phyloP scores from a whole-genome alignment of 2,888 invertebrate genomes.

The Drosophila siamana region DNA sequence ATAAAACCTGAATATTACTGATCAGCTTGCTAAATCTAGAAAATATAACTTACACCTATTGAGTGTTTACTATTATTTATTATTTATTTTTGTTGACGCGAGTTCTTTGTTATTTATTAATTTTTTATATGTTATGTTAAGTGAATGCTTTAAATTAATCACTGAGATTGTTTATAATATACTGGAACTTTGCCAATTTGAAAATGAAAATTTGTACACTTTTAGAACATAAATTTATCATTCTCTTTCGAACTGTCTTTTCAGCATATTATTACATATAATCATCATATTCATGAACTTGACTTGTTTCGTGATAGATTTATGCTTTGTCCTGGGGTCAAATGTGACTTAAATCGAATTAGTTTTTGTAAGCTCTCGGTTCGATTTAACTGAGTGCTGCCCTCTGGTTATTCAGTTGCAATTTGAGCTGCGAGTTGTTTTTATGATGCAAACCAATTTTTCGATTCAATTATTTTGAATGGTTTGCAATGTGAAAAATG shows the following conservation, averaged over 20 bases:
- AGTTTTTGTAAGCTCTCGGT: slow-evolving; percentile 25
- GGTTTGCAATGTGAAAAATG: slow-evolving; percentile 39
- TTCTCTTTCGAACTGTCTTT: neutral
- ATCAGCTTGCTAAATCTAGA: neutral
- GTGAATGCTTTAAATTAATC: no score
- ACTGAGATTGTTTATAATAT: no score
- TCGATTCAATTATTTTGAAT: slow-evolving; percentile 81
- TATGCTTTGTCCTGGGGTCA: neutral
- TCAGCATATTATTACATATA: neutral
- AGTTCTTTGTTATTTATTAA: no score
- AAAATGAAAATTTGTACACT: no score
- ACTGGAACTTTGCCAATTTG: no score
- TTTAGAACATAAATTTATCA: no score
- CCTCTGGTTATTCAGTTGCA: slow-evolving; percentile 7
- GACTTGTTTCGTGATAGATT: neutral
- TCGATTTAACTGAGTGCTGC: slow-evolving; percentile 1
- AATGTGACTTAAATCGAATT: slow-evolving; percentile 29
- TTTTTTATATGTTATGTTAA: no score
- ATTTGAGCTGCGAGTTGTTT: slow-evolving; percentile 45
- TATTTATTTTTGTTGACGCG: no score
- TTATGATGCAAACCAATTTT: slow-evolving; percentile 75
- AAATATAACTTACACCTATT: no score
- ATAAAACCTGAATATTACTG: neutral
- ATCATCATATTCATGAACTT: neutral
- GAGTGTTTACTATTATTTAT: no score